These are phyloP conservation scores for Trissoscelio sp. DNA, from an alignment of 2,888 invertebrate species.

Conservation along the genomic window DNA sequence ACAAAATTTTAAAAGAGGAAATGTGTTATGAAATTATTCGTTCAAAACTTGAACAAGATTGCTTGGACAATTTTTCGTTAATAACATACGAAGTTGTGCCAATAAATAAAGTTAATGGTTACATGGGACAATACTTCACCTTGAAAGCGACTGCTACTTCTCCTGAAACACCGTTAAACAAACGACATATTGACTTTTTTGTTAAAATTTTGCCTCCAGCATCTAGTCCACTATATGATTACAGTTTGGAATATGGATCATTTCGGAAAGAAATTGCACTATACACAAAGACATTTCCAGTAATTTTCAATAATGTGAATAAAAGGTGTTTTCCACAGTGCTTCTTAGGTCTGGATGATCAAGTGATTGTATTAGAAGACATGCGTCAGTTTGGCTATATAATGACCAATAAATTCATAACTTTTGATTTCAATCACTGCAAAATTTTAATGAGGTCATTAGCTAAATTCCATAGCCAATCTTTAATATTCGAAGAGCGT, in stretches of 20 bases:
- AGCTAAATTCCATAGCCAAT: conserved; percentile 87
- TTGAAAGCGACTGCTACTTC: conserved; percentile 73
- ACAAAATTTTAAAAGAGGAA: conserved; percentile 74
- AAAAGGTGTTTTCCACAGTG: conserved; percentile 74
- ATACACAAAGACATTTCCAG: conserved; percentile 76
- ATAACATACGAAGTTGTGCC: conserved; percentile 76
- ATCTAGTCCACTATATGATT: conserved; percentile 73
- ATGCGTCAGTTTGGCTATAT: conserved; percentile 86
- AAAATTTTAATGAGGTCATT: conserved; percentile 86
- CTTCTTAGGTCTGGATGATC: conserved; percentile 74
- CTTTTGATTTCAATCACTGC: conserved; percentile 86
- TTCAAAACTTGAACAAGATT: conserved; percentile 74
- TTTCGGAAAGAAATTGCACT: conserved; percentile 77
- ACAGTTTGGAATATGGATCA: conserved; percentile 65
- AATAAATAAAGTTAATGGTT: conserved; percentile 75
- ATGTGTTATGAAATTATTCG: conserved; percentile 76
- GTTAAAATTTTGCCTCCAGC: conserved; percentile 75
- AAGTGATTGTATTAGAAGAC: conserved; percentile 85
- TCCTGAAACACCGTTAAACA: conserved; percentile 57
- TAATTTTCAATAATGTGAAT: conserved; percentile 71
- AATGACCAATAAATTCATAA: conserved; percentile 87
- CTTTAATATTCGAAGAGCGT: conserved; percentile 82
- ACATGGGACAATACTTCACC: conserved; percentile 78
- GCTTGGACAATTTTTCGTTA: conserved; percentile 75
- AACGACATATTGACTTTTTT: conserved; percentile 74